Base-by-base conservation (phyloP, 2,797 vertebrate species). In the Lateolabrax maculatus region DNA sequence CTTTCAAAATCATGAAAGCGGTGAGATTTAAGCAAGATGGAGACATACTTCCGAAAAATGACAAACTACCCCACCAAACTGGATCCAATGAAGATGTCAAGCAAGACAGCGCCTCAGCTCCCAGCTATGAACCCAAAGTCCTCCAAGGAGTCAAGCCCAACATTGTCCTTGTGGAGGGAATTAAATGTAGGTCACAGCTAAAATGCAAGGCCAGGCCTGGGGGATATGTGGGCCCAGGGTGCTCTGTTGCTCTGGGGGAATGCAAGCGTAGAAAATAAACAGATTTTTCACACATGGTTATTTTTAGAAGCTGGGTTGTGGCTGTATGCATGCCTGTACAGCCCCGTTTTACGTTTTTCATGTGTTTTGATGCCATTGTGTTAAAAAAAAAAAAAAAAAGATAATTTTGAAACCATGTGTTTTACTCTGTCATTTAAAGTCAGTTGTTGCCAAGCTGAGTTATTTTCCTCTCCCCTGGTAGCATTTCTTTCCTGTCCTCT, bases 131-230 rank as follows among this genome's bases (percentile, higher is more conserved):
- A 75, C 48, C 65, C 64, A 52, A 65, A 72, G 77, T 84, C 15
- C 34, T 73, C 70, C 77, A 75, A 82, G 79, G 71, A 89, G 87
- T 87, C 56, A 53, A 86, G 85, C 75, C 85, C 68, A 52, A 43
- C 36, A 1, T 80, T 81, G 86, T 87, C 86, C 77, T 89, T 84
- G 86, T 82, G 85, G 84, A 83, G 61, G 82, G 89, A 85, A 87
- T 92, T 80, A 86, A 95, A 95, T 95, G 92, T 95, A 94, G 94
- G 94, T 95, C 93, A 90, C 78, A 76, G 87, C 81, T 89, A 77
- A 91, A 92, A 90, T 80, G 76, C 80, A 79, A 90, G 86, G 79
- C 77, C 80, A 67, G 63, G 84, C 83, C 87, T 82, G 56, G 71
- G 77, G 89, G 74, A 75, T 57, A 75, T 77, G 81, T 67, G 51